A percentile compares a stretch with the other conserved stretches of the same genome.
Evolutionary conservation across 2,113 vertebrate species (phyloP).

Genomic region (Cyphomyrus plagiostoma): DNA sequence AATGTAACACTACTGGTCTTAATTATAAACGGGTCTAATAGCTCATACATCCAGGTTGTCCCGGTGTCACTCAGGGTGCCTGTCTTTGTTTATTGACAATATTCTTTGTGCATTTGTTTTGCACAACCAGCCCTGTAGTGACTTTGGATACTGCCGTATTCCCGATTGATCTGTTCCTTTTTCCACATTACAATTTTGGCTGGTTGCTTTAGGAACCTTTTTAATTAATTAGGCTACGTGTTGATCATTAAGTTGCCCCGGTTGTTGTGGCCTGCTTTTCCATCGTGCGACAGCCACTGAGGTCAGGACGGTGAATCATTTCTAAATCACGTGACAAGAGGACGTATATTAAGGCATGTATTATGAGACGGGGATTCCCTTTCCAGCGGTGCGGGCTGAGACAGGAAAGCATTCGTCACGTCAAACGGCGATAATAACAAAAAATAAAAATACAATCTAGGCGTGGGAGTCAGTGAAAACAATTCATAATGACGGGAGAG

Average conservation of each 20-base stretch:
- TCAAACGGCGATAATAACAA: background rate
- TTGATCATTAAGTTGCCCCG: background rate
- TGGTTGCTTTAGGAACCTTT: background rate
- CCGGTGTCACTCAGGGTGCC: background rate
- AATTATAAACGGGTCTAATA: background rate
- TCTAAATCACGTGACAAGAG: background rate
- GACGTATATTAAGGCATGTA: background rate
- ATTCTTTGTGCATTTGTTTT: background rate
- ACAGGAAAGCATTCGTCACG: background rate
- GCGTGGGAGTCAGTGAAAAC: background rate
- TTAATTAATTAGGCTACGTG: background rate
- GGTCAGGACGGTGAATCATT: background rate
- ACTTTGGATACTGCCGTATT: background rate
- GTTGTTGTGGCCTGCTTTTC: background rate
- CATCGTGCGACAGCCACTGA: background rate
- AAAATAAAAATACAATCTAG: background rate
- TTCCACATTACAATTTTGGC: background rate
- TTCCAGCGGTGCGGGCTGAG: background rate
- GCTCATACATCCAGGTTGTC: background rate
- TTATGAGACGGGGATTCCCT: background rate
- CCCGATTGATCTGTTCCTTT: background rate
- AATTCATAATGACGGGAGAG: background rate
- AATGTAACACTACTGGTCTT: background rate
- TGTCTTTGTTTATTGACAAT: background rate
- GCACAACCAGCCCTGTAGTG: background rate